Conservation (phyloP, 2,797 vertebrate genomes). For the Malacoctenus gilli region DNA sequence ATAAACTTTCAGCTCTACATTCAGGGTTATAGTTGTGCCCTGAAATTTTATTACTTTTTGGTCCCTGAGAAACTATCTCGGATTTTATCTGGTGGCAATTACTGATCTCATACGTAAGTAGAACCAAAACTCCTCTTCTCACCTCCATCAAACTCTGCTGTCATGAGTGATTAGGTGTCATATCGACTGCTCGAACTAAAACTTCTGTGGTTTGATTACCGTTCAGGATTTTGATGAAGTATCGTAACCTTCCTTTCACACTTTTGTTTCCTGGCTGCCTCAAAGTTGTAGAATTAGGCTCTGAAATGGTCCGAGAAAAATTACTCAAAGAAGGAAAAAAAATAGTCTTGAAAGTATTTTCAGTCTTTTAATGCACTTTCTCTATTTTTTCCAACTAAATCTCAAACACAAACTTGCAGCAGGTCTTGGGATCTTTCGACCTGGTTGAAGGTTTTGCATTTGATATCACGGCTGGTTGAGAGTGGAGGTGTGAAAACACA, state of each 20-base stretch:
- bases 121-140: neutral
- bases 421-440: conserved; percentile 18
- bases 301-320: no score
- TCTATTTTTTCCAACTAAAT: conserved; percentile 2
- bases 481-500: conserved; percentile 31
- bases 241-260: neutral
- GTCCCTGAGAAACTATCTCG: neutral
- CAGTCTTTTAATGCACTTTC: neutral
- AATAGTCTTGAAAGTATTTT: no score
- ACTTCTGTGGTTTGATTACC: neutral
- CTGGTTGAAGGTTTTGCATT: conserved; percentile 19
- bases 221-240: conserved; percentile 8
- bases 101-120: conserved; percentile 2
- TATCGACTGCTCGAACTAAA: conserved; percentile 3
- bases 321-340: neutral
- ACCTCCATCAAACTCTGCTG: neutral
- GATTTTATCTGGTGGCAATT: neutral
- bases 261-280: neutral
- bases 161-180: neutral
- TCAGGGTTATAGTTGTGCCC: no score
- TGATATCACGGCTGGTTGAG: no score
- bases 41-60: neutral
- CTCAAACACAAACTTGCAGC: conserved; percentile 16
- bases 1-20: no score
- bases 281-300: neutral